Evolutionary conservation across 2,888 invertebrate genomes (phyloP), one percentile per base, ranked within the genome.

Genomic region (Tyria jacobaeae): DNA sequence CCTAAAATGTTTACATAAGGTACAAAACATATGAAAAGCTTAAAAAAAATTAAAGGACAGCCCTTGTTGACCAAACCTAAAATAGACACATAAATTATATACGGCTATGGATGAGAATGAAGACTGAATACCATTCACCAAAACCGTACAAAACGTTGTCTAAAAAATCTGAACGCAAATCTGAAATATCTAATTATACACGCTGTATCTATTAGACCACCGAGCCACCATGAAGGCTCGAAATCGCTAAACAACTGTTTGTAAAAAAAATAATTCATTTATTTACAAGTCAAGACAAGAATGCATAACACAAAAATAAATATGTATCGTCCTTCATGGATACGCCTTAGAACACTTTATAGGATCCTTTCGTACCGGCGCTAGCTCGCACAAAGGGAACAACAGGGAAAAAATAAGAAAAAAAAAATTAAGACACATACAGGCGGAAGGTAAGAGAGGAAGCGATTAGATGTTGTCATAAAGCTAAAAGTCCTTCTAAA

Each of bases 231-330:
- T 86, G 91, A 89, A 85, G 86, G 92, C 91, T 89, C 89, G 86
- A 92, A 92, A 92, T 92, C 83, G 86, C 76, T 73, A 77, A 79
- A 82, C 76, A 73, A 74, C 66, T 66, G 64, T 64, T 68, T 77
- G 71, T 76, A 74, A 76, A 79, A 81, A 86, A 85, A 86, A 88
- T 80, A 85, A 89, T 88, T 89, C 90, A 91, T 90, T 89, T 91
- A 91, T 91, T 91, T 90, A 90, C 80, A 79, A 88, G 92, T 91
- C 92, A 92, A 85, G 87, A 87, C 86, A 86, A 87, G 90, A 92
- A 92, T 91, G 90, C 84, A 87, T 79, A 90, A 90, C 88, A 91
- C 90, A 89, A 90, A 92, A 94, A 94, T 94, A 92, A 92, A 93
- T 92, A 93, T 92, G 89, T 92, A 90, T 89, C 88, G 84, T 87